Conservation (phyloP, 2,888 invertebrate species). For the Stenodema calcarata region DNA sequence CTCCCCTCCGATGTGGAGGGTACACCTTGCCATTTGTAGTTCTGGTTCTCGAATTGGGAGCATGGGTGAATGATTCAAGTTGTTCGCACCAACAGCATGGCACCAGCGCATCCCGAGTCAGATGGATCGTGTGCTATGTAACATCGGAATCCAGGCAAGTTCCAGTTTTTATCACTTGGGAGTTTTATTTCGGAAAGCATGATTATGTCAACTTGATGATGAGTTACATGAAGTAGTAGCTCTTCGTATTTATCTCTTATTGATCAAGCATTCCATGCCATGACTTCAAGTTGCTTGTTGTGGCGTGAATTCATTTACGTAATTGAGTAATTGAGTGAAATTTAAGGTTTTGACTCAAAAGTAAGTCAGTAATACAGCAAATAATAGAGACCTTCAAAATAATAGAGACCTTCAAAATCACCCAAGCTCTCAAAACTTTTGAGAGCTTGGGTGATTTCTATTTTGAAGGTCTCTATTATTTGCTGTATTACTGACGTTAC, state of each 20-base stretch:
- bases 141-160: not conserved
- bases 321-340: no score
- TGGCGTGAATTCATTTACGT: no score
- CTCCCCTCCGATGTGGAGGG: not conserved
- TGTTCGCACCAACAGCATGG: not conserved
- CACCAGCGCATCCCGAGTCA: not conserved
- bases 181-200: not conserved
- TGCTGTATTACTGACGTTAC: no score
- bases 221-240: not conserved
- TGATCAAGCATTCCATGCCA: not conserved
- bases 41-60: not conserved
- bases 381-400: no score
- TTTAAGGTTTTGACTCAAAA: no score
- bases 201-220: not conserved
- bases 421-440: no score
- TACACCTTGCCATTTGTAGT: not conserved
- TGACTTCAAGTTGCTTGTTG: not conserved
- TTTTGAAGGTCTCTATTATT: no score
- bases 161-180: not conserved
- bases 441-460: no score
- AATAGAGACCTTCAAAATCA: no score
- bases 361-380: no score
- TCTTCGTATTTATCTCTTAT: not conserved
- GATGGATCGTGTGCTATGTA: not conserved
- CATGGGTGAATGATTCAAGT: not conserved